These are phyloP conservation scores for Syrrhaptes paradoxus DNA, from an alignment of 2,113 vertebrate genomes.

Conservation along the genomic window DNA sequence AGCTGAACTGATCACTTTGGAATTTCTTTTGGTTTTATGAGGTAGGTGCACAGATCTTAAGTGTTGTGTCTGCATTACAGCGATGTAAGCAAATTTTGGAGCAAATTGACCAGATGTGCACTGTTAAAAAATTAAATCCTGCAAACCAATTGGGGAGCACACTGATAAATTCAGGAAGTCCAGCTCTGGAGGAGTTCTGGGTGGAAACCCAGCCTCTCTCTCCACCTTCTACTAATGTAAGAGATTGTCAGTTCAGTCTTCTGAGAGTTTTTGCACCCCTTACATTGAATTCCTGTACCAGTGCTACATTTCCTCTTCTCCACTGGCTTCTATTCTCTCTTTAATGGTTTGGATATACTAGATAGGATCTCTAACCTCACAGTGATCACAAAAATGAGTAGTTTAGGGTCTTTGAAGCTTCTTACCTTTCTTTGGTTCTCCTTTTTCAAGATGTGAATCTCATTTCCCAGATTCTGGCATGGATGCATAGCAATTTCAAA, in stretches of 20 bases:
- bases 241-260: neutral
- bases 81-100: neutral
- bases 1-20: neutral
- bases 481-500: neutral
- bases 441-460: neutral
- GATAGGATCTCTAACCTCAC: neutral
- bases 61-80: neutral
- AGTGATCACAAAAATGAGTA: neutral
- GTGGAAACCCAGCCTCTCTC: neutral
- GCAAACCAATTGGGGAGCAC: neutral
- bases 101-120: neutral
- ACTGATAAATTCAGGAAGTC: neutral
- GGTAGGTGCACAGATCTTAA: neutral
- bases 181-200: neutral
- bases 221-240: neutral
- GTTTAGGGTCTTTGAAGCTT: neutral
- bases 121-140: neutral
- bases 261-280: neutral
- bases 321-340: neutral
- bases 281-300: neutral
- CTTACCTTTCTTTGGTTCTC: neutral
- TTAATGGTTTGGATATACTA: neutral
- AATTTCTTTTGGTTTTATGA: neutral
- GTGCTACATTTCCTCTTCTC: neutral
- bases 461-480: neutral